Evolutionary conservation across 2,888 invertebrate species (phyloP).

Genomic region (Clunio marinus): DNA sequence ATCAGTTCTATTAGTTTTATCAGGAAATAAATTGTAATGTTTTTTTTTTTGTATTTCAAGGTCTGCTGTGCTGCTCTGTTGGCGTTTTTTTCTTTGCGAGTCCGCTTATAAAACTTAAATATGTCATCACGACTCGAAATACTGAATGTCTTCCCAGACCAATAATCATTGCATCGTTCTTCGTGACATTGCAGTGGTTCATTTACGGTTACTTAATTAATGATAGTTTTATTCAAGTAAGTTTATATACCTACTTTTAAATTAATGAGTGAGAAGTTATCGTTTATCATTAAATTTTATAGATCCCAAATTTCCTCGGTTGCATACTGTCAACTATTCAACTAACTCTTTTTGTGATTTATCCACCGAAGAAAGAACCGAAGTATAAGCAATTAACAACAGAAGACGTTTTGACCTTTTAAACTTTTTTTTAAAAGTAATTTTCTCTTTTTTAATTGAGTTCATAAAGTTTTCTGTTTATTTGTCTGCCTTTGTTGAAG

Average conservation of each 20-base stretch:
- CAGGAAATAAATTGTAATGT: neutral
- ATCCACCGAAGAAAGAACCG: conserved; percentile 52
- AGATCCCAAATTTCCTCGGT: conserved; percentile 78
- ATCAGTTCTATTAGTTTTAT: neutral
- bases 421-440: too few relatives aligned
- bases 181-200: conserved; percentile 79
- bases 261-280: too few relatives aligned
- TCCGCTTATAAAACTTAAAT: conserved; percentile 71
- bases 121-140: conserved; percentile 74
- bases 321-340: conserved; percentile 69
- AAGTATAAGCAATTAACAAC: conserved; percentile 28
- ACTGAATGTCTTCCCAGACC: conserved; percentile 85
- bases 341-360: conserved; percentile 70
- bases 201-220: conserved; percentile 73
- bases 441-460: too few relatives aligned
- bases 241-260: neutral
- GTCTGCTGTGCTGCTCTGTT: conserved; percentile 63
- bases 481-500: too few relatives aligned
- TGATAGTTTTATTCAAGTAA: conserved; percentile 76
- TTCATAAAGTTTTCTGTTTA: too few relatives aligned
- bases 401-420: conserved; percentile 9
- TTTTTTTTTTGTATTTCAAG: conserved; percentile 48
- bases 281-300: conserved; percentile 46
- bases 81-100: conserved; percentile 78
- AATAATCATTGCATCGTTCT: conserved; percentile 75